Evolutionary conservation across 37 sponge, comb jelly and placozoan species (phyloP), one percentile per base, ranked within the genome.

Genomic region (Cladorhizidae sp.): DNA sequence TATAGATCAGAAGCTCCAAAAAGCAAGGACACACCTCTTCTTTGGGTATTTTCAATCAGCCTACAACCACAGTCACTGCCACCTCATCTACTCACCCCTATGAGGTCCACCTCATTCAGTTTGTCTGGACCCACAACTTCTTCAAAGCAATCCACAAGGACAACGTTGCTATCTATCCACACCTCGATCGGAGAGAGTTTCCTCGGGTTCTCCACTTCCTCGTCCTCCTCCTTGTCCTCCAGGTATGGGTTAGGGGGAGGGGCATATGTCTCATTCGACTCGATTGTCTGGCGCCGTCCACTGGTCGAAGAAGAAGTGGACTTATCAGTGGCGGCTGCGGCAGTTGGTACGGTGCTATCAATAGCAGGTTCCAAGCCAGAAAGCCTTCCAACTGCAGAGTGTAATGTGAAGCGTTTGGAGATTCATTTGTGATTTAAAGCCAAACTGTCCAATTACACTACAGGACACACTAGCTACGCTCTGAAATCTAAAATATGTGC

Each of bases 81-180:
- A 50, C 20, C 35, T 29, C 23, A 17, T 22, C 64, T 20, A 54
- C 84, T 84, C 52, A 89, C 90, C 52, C 81, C 90, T 49, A 89
- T 84, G 45, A 89, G 35, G 8, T 80, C 57, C 1, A 81, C 67
- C 17, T 37, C 3, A 15, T 84, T 75, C 58, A 89, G 40, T 73
- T 75, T 74, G 36, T 80, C 71, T 62, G 56, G 75, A 50, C 31
- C 36, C 23, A 81, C 81, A 33, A 62, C 18, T 37, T 56, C 76
- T 21, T 68, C 85, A 22, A 84, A 72, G 32, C 67, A 72, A 58
- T 89, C 73, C 40, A 69, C 57, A 29, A 80, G 42, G 2, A 84
- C 33, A 63, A 39, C 36, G 22, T n/a, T 57, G 7, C 50, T 70
- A 17, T 52, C 79, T 0, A 85, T 63, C 86, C 86, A 85, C 9